Evolutionary conservation across 2,888 invertebrate species (phyloP).

Genomic region (Andrena praecox): DNA sequence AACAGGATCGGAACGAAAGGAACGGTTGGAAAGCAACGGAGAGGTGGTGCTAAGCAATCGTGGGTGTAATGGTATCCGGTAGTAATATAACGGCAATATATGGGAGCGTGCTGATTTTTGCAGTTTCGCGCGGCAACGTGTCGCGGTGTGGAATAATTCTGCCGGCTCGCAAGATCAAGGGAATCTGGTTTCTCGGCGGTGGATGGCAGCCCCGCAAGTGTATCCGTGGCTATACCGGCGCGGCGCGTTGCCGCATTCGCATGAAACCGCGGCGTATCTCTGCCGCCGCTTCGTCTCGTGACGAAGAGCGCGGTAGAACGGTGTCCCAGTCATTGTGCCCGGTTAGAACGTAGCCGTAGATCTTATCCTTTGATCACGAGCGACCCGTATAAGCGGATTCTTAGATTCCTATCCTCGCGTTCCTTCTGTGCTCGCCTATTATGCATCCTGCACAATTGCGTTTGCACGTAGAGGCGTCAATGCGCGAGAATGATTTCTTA

Average conservation of each 20-base stretch:
- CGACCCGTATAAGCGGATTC: slow-evolving; percentile 68
- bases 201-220: slow-evolving; percentile 44
- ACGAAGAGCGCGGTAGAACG: slow-evolving; percentile 60
- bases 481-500: slow-evolving; percentile 52
- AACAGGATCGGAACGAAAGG: slow-evolving; percentile 49
- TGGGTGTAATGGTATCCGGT: slow-evolving; percentile 62
- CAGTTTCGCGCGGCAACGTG: slow-evolving; percentile 36
- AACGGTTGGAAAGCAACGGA: slow-evolving; percentile 25
- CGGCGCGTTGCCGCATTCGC: slow-evolving; percentile 54
- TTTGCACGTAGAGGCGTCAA: slow-evolving; percentile 62
- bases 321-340: slow-evolving; percentile 53
- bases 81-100: slow-evolving; percentile 55
- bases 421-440: slow-evolving; percentile 49
- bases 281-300: slow-evolving; percentile 59
- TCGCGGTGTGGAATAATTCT: slow-evolving; percentile 50
- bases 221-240: slow-evolving; percentile 44
- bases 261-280: slow-evolving; percentile 50
- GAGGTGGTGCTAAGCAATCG: slow-evolving; percentile 26
- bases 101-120: slow-evolving; percentile 44
- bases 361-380: slow-evolving; percentile 74
- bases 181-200: slow-evolving; percentile 74
- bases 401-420: slow-evolving; percentile 62
- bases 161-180: slow-evolving; percentile 78
- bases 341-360: slow-evolving; percentile 64
- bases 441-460: slow-evolving; percentile 53